Conservation (phyloP, 2,888 invertebrate species). For the Boloria euphrosyne region DNA sequence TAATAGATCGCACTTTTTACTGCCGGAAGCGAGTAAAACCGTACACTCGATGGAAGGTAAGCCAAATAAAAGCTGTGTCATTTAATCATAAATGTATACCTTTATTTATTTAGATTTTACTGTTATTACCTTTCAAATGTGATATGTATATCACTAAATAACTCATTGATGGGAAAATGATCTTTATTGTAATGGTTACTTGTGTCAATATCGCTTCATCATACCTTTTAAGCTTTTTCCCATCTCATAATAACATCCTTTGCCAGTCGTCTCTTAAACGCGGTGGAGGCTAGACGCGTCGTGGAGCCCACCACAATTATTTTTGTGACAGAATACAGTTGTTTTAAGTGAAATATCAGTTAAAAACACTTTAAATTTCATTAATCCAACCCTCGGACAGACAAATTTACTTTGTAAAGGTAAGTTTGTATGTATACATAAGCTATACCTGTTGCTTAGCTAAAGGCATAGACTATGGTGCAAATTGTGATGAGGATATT, state of each 20-base stretch:
- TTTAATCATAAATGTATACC: conserved; percentile 20
- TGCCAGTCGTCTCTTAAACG: conserved; percentile 45
- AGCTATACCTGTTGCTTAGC: conserved; percentile 34
- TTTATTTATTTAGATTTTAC: conserved; percentile 25
- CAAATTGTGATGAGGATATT: conserved; percentile 8
- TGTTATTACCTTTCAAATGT: conserved; percentile 21
- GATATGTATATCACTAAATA: conserved; percentile 19
- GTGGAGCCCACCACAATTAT: conserved; percentile 11
- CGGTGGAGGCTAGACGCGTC: conserved; percentile 40
- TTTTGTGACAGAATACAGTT: conserved; percentile 25
- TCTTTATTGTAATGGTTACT: conserved; percentile 4
- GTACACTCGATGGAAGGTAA: neutral
- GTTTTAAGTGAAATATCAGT: conserved; percentile 29
- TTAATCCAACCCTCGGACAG: neutral
- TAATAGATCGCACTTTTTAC: neutral
- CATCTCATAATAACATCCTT: conserved; percentile 45
- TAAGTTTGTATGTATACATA: conserved; percentile 25
- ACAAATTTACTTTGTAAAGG: conserved; percentile 17
- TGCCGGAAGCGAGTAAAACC: neutral
- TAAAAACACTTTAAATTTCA: neutral
- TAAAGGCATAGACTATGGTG: conserved; percentile 4
- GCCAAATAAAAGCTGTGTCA: conserved; percentile 12
- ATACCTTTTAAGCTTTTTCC: conserved; percentile 42
- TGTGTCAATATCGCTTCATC: conserved; percentile 20
- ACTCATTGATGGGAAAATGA: conserved; percentile 17